These are phyloP conservation scores for Agrotis puta DNA, from an alignment of 2,888 invertebrate genomes.

Conservation along the genomic window DNA sequence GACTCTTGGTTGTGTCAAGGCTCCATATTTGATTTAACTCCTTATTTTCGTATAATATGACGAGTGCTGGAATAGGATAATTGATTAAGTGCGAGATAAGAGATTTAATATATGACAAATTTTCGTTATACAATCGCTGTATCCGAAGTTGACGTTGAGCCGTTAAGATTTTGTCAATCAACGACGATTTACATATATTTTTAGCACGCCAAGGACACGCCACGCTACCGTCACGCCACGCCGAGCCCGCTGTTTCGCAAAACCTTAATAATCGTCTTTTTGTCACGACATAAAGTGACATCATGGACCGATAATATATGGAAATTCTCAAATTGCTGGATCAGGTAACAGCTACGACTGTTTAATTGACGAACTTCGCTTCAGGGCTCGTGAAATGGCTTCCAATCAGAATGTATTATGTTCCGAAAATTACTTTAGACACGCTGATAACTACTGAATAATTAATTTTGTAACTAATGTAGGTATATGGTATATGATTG, in stretches of 20 bases:
- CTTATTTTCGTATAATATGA: too few species aligned
- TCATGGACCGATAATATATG: conserved; percentile 36
- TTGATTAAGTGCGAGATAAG: too few species aligned
- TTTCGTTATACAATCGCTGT: neutral
- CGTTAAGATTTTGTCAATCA: too few species aligned
- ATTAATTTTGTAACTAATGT: conserved; percentile 45
- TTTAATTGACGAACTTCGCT: conserved; percentile 63
- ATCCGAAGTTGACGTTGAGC: neutral
- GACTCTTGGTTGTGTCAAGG: too few species aligned
- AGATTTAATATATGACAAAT: too few species aligned
- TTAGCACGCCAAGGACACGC: too few species aligned
- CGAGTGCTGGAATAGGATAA: too few species aligned
- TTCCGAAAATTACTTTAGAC: conserved; percentile 47
- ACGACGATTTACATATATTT: too few species aligned
- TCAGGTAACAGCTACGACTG: conserved; percentile 28
- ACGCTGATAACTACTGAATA: conserved; percentile 52
- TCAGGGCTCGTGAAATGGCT: conserved; percentile 31
- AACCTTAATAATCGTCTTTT: conserved; percentile 7
- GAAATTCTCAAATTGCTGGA: conserved; percentile 56
- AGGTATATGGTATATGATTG: conserved; percentile 17
- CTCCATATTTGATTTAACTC: too few species aligned
- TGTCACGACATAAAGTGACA: conserved; percentile 18
- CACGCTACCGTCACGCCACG: too few species aligned
- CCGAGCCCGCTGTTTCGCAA: too few species aligned
- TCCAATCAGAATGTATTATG: conserved; percentile 58